These are phyloP conservation scores for Folsomia manolachei DNA, from an alignment of 2,888 invertebrate species.

Conservation along the genomic window DNA sequence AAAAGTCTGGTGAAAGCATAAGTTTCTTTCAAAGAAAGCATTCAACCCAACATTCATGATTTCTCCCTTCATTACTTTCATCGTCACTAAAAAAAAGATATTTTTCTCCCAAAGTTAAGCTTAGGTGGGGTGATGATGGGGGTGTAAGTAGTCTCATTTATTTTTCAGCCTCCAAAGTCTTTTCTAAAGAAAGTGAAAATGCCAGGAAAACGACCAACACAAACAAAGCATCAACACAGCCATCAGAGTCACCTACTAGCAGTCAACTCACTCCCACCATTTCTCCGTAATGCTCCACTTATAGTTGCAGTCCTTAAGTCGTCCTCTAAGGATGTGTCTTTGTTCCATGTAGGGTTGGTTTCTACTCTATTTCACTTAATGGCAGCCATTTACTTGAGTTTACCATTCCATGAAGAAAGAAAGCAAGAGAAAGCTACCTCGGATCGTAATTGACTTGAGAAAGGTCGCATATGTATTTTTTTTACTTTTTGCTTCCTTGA, in stretches of 20 bases:
- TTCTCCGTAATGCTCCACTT: slow-evolving; percentile 2
- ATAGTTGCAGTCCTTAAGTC: neutral
- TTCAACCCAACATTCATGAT: too few relatives aligned
- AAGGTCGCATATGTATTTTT: too few relatives aligned
- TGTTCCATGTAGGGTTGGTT: neutral
- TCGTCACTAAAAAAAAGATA: too few relatives aligned
- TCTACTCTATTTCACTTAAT: neutral
- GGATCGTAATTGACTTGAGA: too few relatives aligned
- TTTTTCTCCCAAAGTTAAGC: neutral
- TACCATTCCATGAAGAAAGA: too few relatives aligned
- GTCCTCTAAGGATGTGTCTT: neutral
- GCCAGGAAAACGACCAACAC: neutral
- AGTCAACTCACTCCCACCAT: neutral
- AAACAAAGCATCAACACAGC: neutral
- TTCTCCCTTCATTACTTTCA: too few relatives aligned
- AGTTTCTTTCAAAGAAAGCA: too few relatives aligned
- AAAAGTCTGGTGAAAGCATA: too few relatives aligned
- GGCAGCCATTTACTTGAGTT: neutral
- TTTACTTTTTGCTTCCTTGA: too few relatives aligned
- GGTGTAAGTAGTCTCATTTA: neutral
- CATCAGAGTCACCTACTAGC: neutral
- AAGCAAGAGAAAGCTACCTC: too few relatives aligned
- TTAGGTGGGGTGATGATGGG: neutral
- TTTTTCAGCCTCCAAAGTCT: neutral
- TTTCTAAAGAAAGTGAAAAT: neutral